Percentiles rank a stretch among this genome's conserved stretches.
Evolutionary conservation across 2,888 invertebrate species (phyloP).

Genomic region (Eutolmus rufibarbis): DNA sequence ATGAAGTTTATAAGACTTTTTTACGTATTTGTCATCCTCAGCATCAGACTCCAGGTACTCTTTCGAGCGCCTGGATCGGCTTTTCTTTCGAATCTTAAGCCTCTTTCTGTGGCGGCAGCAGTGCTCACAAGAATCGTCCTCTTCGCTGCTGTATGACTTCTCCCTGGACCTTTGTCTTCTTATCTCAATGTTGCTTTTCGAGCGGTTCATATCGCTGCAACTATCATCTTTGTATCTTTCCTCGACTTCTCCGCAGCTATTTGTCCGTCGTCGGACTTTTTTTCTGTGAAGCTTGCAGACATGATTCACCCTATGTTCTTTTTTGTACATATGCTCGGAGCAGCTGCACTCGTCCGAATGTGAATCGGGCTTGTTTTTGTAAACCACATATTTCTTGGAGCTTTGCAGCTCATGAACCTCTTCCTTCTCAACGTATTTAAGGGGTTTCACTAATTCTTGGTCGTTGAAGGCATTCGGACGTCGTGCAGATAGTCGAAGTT

Average conservation of each 20-base stretch:
- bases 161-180: constrained; percentile 56
- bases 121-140: constrained; percentile 65
- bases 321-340: constrained; percentile 57
- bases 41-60: constrained; percentile 51
- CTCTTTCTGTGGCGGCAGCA: constrained; percentile 60
- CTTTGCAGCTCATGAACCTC: constrained; percentile 57
- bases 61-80: constrained; percentile 59
- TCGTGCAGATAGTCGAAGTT: constrained; percentile 64
- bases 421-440: constrained; percentile 60
- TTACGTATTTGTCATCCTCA: constrained; percentile 53
- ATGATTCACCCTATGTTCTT: constrained; percentile 56
- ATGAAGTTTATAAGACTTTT: constrained; percentile 43
- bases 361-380: constrained; percentile 55
- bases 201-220: constrained; percentile 59
- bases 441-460: constrained; percentile 58
- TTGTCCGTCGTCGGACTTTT: constrained; percentile 58
- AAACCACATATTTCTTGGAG: constrained; percentile 59
- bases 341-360: constrained; percentile 59
- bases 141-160: constrained; percentile 56
- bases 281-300: constrained; percentile 57
- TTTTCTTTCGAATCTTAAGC: constrained; percentile 63
- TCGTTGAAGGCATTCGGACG: constrained; percentile 60
- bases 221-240: constrained; percentile 49
- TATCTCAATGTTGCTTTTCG: constrained; percentile 63
- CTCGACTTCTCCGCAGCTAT: constrained; percentile 59